A percentile compares a stretch with the other conserved stretches of the same genome.
These are phyloP conservation scores for Drosophila anomalata DNA, from an alignment of 2,888 invertebrate species.

Conservation along the genomic window DNA sequence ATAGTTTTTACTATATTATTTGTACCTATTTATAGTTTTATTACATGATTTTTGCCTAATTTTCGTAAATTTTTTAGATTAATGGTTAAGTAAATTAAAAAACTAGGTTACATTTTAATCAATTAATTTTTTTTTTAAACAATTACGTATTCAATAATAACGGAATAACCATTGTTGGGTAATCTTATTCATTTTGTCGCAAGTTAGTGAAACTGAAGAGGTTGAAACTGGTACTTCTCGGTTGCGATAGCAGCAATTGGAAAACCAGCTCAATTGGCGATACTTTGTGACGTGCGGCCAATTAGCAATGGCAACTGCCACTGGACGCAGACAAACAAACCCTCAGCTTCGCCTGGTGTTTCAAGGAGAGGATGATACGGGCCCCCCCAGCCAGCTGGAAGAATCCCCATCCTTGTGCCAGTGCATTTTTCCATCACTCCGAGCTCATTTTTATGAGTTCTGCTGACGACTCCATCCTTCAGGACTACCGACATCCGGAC, in stretches of 20 bases:
- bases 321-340: conserved; percentile 57
- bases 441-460: conserved; percentile 75
- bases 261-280: conserved; percentile 42
- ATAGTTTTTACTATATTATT: not conserved
- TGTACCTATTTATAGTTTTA: too few relatives aligned
- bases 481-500: conserved; percentile 41
- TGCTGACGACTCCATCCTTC: conserved; percentile 38
- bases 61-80: too few relatives aligned
- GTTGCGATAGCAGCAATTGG: conserved; percentile 22
- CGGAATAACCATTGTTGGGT: conserved; percentile 3
- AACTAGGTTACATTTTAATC: too few relatives aligned
- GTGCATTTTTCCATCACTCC: conserved; percentile 74
- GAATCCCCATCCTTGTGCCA: conserved; percentile 16
- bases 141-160: too few relatives aligned
- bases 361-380: conserved; percentile 15
- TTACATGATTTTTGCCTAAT: not conserved
- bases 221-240: conserved; percentile 28
- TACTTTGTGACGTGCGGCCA: conserved; percentile 79
- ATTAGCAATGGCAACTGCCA: conserved; percentile 58
- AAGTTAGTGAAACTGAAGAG: not conserved
- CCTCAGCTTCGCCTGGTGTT: conserved; percentile 54
- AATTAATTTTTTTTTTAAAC: too few relatives aligned
- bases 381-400: conserved; percentile 7
- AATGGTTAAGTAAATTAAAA: too few relatives aligned
- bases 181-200: not conserved